phyloP scores from a whole-genome alignment of 2,797 vertebrate genomes.

The Notolabrus celidotus region DNA sequence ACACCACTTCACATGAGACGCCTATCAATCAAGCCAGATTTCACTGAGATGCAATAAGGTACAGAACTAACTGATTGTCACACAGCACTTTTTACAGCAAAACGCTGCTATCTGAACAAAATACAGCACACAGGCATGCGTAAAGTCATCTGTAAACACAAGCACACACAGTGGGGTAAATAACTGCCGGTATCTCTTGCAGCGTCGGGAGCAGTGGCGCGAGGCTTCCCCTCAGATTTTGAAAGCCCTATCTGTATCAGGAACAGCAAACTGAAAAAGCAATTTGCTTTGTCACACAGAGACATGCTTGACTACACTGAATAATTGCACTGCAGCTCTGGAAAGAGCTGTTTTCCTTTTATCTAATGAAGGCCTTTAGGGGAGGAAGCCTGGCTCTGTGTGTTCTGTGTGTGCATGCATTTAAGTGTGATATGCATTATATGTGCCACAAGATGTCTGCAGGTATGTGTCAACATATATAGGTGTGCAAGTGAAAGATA shows the following conservation, averaged over 20 bases:
- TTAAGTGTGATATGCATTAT: slow-evolving; percentile 12
- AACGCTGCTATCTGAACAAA: slow-evolving; percentile 40
- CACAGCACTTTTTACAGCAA: slow-evolving; percentile 30
- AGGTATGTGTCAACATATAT: slow-evolving; percentile 25
- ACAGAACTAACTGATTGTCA: slow-evolving; percentile 53
- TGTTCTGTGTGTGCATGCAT: slow-evolving; percentile 37
- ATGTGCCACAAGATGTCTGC: not conserved
- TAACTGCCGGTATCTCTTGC: slow-evolving; percentile 77
- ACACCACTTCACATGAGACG: slow-evolving; percentile 5
- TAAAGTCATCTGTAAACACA: slow-evolving; percentile 73
- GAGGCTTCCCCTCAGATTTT: slow-evolving; percentile 80
- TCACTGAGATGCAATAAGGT: slow-evolving; percentile 40
- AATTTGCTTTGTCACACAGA: slow-evolving; percentile 89
- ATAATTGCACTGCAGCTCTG: slow-evolving; percentile 86
- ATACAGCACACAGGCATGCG: slow-evolving; percentile 43
- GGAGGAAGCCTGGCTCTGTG: slow-evolving; percentile 41
- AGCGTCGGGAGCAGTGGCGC: slow-evolving; percentile 72
- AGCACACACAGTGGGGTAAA: slow-evolving; percentile 76
- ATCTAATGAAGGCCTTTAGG: slow-evolving; percentile 86
- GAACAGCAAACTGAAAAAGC: slow-evolving; percentile 86
- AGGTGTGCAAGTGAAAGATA: slow-evolving; percentile 33
- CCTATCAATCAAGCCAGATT: slow-evolving; percentile 53
- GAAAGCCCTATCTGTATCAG: slow-evolving; percentile 84
- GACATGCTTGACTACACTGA: slow-evolving; percentile 87
- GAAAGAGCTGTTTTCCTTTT: slow-evolving; percentile 85